A percentile compares a stretch with the other conserved stretches of the same genome.
Evolutionary conservation across 2,113 vertebrate genomes (phyloP).

Genomic region (Dendropsophus ebraccatus): DNA sequence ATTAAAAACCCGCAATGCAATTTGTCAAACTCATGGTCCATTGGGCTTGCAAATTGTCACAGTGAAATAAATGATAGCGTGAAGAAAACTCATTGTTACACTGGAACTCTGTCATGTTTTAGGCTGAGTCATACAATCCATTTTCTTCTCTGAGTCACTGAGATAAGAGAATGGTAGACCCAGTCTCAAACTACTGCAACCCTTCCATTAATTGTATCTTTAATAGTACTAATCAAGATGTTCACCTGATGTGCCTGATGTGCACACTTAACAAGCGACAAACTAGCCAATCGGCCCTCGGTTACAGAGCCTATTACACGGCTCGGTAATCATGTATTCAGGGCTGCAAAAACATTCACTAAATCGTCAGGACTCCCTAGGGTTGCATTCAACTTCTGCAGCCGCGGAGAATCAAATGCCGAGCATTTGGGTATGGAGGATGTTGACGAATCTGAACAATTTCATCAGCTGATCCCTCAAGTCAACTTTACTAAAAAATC

Average conservation of each 20-base stretch:
- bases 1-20: slow-evolving; percentile 46
- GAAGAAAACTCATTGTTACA: slow-evolving; percentile 8
- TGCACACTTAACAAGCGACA: no score
- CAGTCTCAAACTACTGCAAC: neutral
- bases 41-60: slow-evolving; percentile 31
- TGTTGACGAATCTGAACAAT: no score
- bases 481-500: no score
- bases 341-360: no score
- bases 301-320: no score
- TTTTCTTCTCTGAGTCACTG: neutral
- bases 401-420: no score
- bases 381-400: no score
- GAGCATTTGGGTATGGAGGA: no score
- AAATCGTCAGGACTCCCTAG: no score
- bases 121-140: slow-evolving; percentile 7
- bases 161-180: slow-evolving; percentile 7
- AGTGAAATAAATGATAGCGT: neutral
- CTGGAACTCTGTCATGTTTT: neutral
- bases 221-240: neutral
- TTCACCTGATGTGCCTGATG: neutral
- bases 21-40: slow-evolving; percentile 45
- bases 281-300: no score
- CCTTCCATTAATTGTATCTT: neutral
- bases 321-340: no score
- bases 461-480: no score